A percentile compares a stretch with the other conserved stretches of the same genome.
phyloP scores from a whole-genome alignment of 2,888 invertebrate species.

The Drosophila prolongata region DNA sequence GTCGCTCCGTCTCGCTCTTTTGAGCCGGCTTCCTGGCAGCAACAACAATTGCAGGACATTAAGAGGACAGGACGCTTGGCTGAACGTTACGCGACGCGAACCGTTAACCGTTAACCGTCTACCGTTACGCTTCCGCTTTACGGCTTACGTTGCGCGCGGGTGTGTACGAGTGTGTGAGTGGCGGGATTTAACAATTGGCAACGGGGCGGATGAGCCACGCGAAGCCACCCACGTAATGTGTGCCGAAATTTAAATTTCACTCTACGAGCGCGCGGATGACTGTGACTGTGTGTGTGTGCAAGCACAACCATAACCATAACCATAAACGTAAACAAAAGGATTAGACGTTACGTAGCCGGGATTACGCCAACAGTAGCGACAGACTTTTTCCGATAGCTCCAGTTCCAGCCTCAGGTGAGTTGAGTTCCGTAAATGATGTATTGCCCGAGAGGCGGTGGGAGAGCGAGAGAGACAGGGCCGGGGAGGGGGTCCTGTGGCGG shows the following conservation, averaged over 20 bases:
- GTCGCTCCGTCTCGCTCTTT: constrained; percentile 17
- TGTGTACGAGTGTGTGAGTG: constrained; percentile 19
- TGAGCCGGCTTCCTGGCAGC: constrained; percentile 33
- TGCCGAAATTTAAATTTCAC: constrained; percentile 78
- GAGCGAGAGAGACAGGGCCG: not conserved
- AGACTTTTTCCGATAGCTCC: constrained; percentile 12
- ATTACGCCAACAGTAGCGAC: constrained; percentile 23
- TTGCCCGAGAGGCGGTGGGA: constrained; percentile 45
- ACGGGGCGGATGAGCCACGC: constrained; percentile 60
- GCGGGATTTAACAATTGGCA: constrained; percentile 73
- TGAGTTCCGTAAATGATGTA: constrained; percentile 72
- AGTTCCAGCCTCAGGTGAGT: constrained; percentile 62
- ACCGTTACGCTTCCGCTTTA: constrained; percentile 64
- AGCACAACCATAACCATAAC: constrained; percentile 68
- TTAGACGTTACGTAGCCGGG: constrained; percentile 54
- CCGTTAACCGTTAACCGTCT: constrained; percentile 41
- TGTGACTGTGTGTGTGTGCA: constrained; percentile 26
- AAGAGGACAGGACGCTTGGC: constrained; percentile 45
- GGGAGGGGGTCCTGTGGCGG: constrained; percentile 26
- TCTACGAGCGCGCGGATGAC: constrained; percentile 29
- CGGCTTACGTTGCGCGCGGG: constrained; percentile 37
- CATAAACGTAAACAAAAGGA: constrained; percentile 79
- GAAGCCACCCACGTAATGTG: constrained; percentile 78
- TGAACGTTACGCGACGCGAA: constrained; percentile 47
- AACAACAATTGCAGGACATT: constrained; percentile 60